Conservation (phyloP, 1,140 invertebrate species). For the Drosophila bipectinata region DNA sequence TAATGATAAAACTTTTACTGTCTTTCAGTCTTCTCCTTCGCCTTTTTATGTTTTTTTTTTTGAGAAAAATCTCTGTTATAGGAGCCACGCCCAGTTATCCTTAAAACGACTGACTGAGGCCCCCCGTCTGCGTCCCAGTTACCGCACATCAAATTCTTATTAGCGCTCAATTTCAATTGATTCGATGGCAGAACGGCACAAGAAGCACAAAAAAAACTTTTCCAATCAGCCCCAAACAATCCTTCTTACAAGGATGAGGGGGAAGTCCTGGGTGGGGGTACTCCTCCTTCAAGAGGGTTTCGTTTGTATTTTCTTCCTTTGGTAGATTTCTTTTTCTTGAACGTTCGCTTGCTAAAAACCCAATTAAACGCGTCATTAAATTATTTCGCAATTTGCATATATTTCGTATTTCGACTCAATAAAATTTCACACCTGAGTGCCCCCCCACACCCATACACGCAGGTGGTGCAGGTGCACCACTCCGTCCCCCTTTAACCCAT, state of each 20-base stretch:
- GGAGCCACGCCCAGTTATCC: neutral
- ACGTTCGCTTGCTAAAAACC: conserved; percentile 66
- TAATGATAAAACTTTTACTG: conserved; percentile 74
- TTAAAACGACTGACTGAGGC: neutral
- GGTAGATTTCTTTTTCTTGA: conserved; percentile 16
- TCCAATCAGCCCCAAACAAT: conserved; percentile 73
- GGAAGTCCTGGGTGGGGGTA: too few relatives aligned
- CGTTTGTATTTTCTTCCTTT: too few relatives aligned
- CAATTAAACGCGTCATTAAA: conserved; percentile 82
- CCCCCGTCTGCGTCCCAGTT: conserved; percentile 39
- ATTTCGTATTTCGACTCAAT: conserved; percentile 82
- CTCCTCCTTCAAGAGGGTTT: too few relatives aligned
- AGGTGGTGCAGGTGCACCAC: conserved; percentile 13
- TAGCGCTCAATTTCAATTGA: conserved; percentile 82
- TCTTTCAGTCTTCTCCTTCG: neutral
- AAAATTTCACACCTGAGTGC: conserved; percentile 80
- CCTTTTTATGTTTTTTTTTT: neutral
- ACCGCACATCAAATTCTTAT: conserved; percentile 80
- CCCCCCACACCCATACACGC: conserved; percentile 26
- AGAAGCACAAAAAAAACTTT: conserved; percentile 62
- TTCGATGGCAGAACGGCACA: conserved; percentile 33
- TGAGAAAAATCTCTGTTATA: conserved; percentile 32
- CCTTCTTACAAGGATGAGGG: conserved; percentile 42
- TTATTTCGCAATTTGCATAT: conserved; percentile 82
- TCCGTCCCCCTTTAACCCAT: neutral